Conservation (phyloP, 2,113 vertebrate genomes). For the Aegotheles bennettii region DNA sequence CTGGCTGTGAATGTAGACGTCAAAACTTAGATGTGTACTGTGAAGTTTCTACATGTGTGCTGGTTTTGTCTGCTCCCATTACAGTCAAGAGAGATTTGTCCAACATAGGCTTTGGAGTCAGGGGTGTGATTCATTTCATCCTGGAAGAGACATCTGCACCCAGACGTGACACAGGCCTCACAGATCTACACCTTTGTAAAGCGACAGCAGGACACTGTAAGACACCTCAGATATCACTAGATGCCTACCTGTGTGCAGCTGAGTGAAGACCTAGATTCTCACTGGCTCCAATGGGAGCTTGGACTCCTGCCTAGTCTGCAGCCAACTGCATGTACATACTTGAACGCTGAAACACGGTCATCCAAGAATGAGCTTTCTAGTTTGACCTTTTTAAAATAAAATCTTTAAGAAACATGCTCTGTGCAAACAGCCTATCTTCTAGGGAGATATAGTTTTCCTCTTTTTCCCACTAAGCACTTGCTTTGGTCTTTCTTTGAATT, state of each 20-base stretch:
- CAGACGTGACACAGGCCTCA: background rate
- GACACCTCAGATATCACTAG: background rate
- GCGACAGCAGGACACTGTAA: background rate
- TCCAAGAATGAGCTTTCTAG: background rate
- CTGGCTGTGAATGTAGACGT: background rate
- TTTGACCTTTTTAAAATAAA: background rate
- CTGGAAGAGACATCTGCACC: background rate
- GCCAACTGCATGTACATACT: fast-evolving
- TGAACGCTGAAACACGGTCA: background rate
- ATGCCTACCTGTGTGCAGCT: background rate
- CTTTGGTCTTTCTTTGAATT: background rate
- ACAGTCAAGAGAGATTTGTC: background rate
- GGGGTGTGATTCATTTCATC: background rate
- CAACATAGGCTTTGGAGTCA: background rate
- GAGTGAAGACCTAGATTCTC: background rate
- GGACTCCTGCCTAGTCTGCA: background rate
- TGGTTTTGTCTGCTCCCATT: background rate
- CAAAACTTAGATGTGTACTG: background rate
- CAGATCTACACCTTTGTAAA: background rate
- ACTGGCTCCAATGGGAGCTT: background rate
- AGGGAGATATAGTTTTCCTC: background rate
- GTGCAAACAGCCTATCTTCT: background rate
- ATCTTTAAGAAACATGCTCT: background rate
- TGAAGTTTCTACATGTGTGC: background rate
- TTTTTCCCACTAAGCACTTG: background rate